These are phyloP conservation scores for Actinemys pallida DNA, from an alignment of 2,113 vertebrate genomes.

Conservation along the genomic window DNA sequence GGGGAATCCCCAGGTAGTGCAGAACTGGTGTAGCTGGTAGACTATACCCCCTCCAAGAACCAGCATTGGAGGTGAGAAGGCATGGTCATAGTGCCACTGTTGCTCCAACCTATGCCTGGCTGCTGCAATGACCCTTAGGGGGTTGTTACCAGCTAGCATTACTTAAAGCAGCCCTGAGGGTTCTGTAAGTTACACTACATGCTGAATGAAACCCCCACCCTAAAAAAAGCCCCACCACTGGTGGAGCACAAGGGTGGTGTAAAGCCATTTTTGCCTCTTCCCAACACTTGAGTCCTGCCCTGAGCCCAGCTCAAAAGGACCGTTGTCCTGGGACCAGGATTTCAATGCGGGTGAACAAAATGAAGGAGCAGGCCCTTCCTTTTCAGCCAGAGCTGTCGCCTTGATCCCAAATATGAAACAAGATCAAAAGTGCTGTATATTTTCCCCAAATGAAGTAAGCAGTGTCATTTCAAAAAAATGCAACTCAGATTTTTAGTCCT, in stretches of 20 bases:
- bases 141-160: accelerated
- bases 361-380: accelerated
- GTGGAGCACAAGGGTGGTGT: accelerated
- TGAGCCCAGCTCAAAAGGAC: accelerated
- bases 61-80: not conserved
- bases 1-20: constrained; percentile 25
- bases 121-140: not conserved
- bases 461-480: not conserved
- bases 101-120: not conserved
- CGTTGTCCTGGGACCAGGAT: not conserved
- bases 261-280: not conserved
- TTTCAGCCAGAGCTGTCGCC: not conserved
- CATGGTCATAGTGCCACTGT: not conserved
- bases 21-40: accelerated
- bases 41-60: not conserved
- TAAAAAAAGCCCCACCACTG: not conserved
- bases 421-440: not conserved
- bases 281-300: not conserved
- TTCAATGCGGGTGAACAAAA: not conserved
- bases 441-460: constrained; percentile 9
- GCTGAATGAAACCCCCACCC: not conserved
- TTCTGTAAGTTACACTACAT: not conserved
- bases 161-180: not conserved
- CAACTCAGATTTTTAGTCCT: not conserved
- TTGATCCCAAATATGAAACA: not conserved